Base-by-base conservation (phyloP, 2,113 vertebrate genomes). In the Syngnathus scovelli region DNA sequence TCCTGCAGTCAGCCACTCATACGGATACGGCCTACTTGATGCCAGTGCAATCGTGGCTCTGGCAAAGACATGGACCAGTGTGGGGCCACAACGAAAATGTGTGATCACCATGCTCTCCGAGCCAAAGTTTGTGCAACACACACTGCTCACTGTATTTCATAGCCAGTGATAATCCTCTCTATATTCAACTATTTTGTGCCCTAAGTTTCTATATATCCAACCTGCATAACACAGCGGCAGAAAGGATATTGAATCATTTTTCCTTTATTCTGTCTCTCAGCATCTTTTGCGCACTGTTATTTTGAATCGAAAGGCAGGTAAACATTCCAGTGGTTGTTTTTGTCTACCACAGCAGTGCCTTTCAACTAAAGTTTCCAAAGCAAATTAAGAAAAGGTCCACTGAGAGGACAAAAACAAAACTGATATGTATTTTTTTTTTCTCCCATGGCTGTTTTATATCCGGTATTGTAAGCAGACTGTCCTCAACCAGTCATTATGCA, bases 1-100 rank as follows among this genome's bases (percentile, higher is more conserved):
- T n/a, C 63, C 76, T 76, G 52, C 90, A 99, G 97, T 99, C 67
- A 99, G 97, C 82, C 97, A 99, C 69, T 98, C 96, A 0, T 98
- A 98, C 0, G 97, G 97, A 70, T 99, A 98, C 0, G 97, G 97
- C 3, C 90, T 99, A 15, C 87, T 98, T 81, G 93, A 99, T 1
- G 97, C 97, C 0, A 92, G 93, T 2, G 94, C 92, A 71, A 98
- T 99, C 85, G 95, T 98, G 48, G 70, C 82, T 6, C 77, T 95
- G 77, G 96, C 96, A 75, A 89, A 86, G 87, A 94, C 94, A 63
- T 98, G 97, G 96, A 96, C 92, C 15, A 94, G 70, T 0, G 93
- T 98, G 70, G 90, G 92, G 44, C 93, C 93, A 3, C 97, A 99
- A 88, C 89, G 90, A 81, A 95, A 95, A 61, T 99, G 96, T 54